These are phyloP conservation scores for Cybosia mesomella DNA, from an alignment of 2,888 invertebrate genomes.

Conservation along the genomic window DNA sequence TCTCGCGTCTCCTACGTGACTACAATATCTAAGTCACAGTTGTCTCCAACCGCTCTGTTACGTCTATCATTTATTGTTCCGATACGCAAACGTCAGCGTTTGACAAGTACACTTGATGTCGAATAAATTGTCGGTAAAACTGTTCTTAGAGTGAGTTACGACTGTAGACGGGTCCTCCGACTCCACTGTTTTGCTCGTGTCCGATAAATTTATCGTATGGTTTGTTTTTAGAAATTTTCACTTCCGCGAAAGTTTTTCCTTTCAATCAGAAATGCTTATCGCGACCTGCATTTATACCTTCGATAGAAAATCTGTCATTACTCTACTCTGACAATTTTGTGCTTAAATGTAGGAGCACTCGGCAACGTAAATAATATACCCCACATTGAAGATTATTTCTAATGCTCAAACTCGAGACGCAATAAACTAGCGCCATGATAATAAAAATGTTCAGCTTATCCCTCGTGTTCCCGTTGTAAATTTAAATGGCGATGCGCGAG, in stretches of 20 bases:
- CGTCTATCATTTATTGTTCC: constrained; percentile 83
- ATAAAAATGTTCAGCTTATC: constrained; percentile 83
- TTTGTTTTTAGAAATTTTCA: constrained; percentile 73
- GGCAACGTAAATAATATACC: constrained; percentile 67
- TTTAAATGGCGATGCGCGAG: constrained; percentile 65
- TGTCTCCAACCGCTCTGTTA: constrained; percentile 77
- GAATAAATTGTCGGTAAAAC: constrained; percentile 83
- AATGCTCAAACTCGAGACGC: constrained; percentile 78
- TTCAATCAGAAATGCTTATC: constrained; percentile 50
- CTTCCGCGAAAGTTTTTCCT: constrained; percentile 59
- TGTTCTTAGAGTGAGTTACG: constrained; percentile 81
- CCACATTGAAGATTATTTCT: constrained; percentile 78
- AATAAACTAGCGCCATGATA: constrained; percentile 83
- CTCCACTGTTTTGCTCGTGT: constrained; percentile 66
- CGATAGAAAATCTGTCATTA: constrained; percentile 48
- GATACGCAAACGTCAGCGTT: constrained; percentile 83
- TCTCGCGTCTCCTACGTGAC: constrained; percentile 78
- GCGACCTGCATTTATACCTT: constrained; percentile 43
- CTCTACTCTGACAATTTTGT: constrained; percentile 53
- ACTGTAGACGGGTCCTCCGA: constrained; percentile 74
- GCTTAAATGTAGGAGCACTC: constrained; percentile 51
- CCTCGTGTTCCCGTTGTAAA: constrained; percentile 77
- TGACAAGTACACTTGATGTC: constrained; percentile 84
- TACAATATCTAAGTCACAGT: constrained; percentile 74
- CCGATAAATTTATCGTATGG: constrained; percentile 75